A percentile compares a stretch with the other conserved stretches of the same genome.
These are phyloP conservation scores for Diuraphis noxia DNA, from an alignment of 1,140 invertebrate genomes.

Conservation along the genomic window DNA sequence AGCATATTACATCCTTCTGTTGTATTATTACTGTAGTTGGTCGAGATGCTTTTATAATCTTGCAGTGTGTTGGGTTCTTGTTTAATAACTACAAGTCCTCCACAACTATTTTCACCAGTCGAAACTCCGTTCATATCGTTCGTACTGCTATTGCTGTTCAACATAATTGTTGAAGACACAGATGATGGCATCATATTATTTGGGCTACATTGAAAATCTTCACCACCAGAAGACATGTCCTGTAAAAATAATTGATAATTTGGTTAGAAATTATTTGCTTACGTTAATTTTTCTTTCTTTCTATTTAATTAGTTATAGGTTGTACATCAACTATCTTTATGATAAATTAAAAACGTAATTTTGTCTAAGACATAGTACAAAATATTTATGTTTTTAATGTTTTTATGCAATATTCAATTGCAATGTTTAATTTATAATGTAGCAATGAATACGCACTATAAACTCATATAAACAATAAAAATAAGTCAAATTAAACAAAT, in stretches of 20 bases:
- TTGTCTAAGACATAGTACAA: not conserved
- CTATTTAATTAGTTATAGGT: too few species aligned
- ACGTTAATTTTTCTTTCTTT: not conserved
- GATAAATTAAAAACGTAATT: not conserved
- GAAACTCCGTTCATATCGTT: conserved; percentile 5
- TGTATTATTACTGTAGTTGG: conserved; percentile 46
- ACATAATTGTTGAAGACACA: conserved; percentile 15
- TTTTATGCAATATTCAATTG: not conserved
- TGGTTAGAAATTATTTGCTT: not conserved
- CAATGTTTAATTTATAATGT: not conserved
- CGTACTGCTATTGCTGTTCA: not conserved
- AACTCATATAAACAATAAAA: too few species aligned
- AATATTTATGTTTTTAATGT: not conserved
- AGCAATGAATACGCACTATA: not conserved
- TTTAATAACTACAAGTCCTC: conserved; percentile 26
- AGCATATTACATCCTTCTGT: conserved; percentile 64
- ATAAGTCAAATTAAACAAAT: not conserved
- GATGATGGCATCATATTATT: conserved; percentile 18
- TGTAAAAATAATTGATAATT: not conserved
- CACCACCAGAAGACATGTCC: conserved; percentile 26
- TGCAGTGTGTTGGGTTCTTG: conserved; percentile 16
- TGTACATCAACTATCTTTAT: not conserved
- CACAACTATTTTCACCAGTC: not conserved
- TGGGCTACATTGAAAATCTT: conserved; percentile 16
- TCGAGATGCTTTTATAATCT: conserved; percentile 2